phyloP scores from a whole-genome alignment of 2,888 invertebrate genomes.

The Lepidochrysops patricia region DNA sequence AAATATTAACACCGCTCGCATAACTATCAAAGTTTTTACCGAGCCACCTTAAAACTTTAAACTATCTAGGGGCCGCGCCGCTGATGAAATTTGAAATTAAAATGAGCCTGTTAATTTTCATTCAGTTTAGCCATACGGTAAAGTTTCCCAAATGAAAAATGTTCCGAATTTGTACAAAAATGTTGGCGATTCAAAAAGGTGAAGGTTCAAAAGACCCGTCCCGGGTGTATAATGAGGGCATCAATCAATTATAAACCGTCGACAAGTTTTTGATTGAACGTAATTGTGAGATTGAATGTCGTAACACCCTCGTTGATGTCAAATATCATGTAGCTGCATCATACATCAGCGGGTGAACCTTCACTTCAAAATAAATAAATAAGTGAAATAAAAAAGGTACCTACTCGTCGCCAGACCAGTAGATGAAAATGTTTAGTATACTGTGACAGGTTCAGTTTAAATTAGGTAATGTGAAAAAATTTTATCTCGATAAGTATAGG shows the following conservation, averaged over 20 bases:
- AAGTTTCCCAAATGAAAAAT: neutral
- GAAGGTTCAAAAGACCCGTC: neutral
- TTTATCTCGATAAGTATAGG: too few species aligned
- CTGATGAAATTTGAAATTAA: constrained; percentile 10
- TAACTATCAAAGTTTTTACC: constrained; percentile 6
- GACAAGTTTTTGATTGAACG: constrained; percentile 14
- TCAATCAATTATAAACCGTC: constrained; percentile 12
- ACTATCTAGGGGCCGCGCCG: neutral
- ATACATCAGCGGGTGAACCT: neutral
- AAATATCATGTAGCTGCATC: neutral
- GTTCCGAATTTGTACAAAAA: constrained; percentile 1
- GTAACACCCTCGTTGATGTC: neutral
- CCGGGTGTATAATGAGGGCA: constrained; percentile 6
- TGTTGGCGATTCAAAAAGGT: neutral
- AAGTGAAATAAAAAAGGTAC: too few species aligned
- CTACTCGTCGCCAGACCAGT: too few species aligned
- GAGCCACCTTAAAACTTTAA: neutral
- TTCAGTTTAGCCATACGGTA: neutral
- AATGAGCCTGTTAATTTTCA: constrained; percentile 9
- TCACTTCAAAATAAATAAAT: neutral
- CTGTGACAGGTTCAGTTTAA: too few species aligned
- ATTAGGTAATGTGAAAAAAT: too few species aligned
- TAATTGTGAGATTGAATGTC: constrained; percentile 1
- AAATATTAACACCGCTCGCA: neutral
- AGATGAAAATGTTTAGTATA: too few species aligned